Conservation (phyloP, 64 coral and sea anemone genomes). For the Montipora sp. region DNA sequence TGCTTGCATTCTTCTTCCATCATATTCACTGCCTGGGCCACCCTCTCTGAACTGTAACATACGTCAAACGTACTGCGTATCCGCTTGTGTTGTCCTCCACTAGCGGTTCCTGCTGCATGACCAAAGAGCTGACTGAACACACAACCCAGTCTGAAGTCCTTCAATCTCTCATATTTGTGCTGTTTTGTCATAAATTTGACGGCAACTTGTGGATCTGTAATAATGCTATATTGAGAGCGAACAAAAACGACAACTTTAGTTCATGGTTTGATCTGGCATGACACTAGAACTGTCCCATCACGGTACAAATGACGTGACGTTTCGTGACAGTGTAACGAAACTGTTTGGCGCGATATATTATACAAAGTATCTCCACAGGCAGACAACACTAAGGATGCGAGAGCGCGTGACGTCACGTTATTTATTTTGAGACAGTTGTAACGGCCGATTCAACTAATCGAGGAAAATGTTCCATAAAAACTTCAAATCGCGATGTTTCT, state of each 20-base stretch:
- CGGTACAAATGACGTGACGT: not conserved
- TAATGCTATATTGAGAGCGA: slow-evolving; percentile 38
- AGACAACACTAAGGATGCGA: too few relatives aligned
- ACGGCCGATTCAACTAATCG: too few relatives aligned
- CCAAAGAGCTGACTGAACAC: slow-evolving; percentile 62
- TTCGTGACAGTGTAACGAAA: not conserved
- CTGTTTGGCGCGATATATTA: not conserved
- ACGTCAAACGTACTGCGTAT: slow-evolving; percentile 59
- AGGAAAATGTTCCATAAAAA: too few relatives aligned
- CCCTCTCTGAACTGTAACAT: slow-evolving; percentile 65
- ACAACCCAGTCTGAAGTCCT: slow-evolving; percentile 68
- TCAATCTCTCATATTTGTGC: slow-evolving; percentile 53
- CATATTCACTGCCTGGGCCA: slow-evolving; percentile 31
- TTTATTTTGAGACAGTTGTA: too few relatives aligned
- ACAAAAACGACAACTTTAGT: not conserved
- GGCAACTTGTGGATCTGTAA: slow-evolving; percentile 63
- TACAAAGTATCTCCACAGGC: not conserved
- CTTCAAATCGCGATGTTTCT: too few relatives aligned
- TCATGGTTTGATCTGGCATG: not conserved
- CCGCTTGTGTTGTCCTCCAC: slow-evolving; percentile 53
- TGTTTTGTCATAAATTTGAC: slow-evolving; percentile 84
- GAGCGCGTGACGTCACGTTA: too few relatives aligned
- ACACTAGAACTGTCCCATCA: not conserved
- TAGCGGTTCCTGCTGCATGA: slow-evolving; percentile 57
- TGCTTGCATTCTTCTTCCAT: slow-evolving; percentile 69